phyloP scores from a whole-genome alignment of 2,888 invertebrate species.

The Drosophila pegasa region DNA sequence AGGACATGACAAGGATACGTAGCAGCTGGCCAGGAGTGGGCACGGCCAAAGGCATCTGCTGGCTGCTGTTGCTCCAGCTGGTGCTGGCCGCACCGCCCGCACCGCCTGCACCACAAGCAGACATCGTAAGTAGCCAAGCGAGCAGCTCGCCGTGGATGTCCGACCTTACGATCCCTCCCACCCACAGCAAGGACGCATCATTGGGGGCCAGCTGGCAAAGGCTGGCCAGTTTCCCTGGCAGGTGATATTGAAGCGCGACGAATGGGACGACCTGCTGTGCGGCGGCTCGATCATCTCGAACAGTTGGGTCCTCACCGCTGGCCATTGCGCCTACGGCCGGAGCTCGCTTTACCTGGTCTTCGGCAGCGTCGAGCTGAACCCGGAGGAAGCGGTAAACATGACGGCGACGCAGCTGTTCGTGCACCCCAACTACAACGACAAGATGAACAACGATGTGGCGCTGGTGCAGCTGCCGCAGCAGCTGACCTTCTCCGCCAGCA shows the following conservation, averaged over 20 bases:
- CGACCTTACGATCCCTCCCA: conserved; percentile 1
- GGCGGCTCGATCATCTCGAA: conserved; percentile 81
- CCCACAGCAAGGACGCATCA: conserved; percentile 69
- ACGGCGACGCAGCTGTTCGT: conserved; percentile 67
- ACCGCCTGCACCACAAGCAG: conserved; percentile 15
- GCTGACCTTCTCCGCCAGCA: conserved; percentile 59
- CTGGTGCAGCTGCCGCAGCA: conserved; percentile 73
- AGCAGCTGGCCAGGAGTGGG: conserved; percentile 3
- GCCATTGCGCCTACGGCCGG: conserved; percentile 77
- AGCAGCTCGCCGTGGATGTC: neutral
- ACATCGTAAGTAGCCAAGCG: conserved; percentile 23
- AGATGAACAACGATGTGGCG: conserved; percentile 81
- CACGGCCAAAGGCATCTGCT: conserved; percentile 14
- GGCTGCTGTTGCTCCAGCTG: neutral
- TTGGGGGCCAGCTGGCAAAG: conserved; percentile 69
- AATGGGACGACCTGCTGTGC: conserved; percentile 75
- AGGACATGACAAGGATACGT: conserved; percentile 5
- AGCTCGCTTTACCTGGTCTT: conserved; percentile 73
- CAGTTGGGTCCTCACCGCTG: conserved; percentile 83
- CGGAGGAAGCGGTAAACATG: conserved; percentile 63
- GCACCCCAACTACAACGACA: conserved; percentile 79
- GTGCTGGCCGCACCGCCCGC: conserved; percentile 36
- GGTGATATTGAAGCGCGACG: conserved; percentile 78
- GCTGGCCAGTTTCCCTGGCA: conserved; percentile 83
- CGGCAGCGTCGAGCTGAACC: conserved; percentile 71